A percentile compares a stretch with the other conserved stretches of the same genome.
phyloP scores from a whole-genome alignment of 1,140 invertebrate genomes.

The Ceratina australensis region DNA sequence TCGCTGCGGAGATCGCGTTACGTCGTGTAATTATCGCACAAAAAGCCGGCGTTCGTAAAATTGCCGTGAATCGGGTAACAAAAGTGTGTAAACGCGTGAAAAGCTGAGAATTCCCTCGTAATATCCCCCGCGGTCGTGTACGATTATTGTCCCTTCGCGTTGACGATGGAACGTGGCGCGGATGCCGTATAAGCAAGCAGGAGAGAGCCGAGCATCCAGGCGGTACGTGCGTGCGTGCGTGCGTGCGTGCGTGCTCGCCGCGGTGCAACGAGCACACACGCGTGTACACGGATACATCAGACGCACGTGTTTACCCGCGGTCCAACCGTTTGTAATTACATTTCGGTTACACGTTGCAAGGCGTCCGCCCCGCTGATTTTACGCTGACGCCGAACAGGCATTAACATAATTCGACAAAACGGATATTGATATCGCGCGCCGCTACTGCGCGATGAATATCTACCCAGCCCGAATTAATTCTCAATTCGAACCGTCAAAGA shows the following conservation, averaged over 20 bases:
- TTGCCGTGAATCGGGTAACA: not conserved
- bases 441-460: conserved; percentile 9
- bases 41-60: too few species aligned
- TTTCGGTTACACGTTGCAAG: conserved; percentile 37
- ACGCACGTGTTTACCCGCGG: conserved; percentile 41
- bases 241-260: not conserved
- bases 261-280: not conserved
- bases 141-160: conserved; percentile 33
- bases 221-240: too few species aligned
- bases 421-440: conserved; percentile 40
- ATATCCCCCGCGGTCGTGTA: conserved; percentile 10
- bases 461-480: conserved; percentile 28
- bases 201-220: conserved; percentile 6
- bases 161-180: not conserved
- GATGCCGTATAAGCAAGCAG: not conserved
- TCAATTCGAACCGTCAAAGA: too few species aligned
- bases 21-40: conserved; percentile 19
- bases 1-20: conserved; percentile 8
- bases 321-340: conserved; percentile 42
- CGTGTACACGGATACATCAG: conserved; percentile 22
- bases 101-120: not conserved
- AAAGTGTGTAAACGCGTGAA: not conserved
- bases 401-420: conserved; percentile 49
- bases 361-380: conserved; percentile 22
- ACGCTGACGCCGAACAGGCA: conserved; percentile 34